Base-by-base conservation (phyloP, 2,113 vertebrate genomes). In the Brachypteracias leptosomus region DNA sequence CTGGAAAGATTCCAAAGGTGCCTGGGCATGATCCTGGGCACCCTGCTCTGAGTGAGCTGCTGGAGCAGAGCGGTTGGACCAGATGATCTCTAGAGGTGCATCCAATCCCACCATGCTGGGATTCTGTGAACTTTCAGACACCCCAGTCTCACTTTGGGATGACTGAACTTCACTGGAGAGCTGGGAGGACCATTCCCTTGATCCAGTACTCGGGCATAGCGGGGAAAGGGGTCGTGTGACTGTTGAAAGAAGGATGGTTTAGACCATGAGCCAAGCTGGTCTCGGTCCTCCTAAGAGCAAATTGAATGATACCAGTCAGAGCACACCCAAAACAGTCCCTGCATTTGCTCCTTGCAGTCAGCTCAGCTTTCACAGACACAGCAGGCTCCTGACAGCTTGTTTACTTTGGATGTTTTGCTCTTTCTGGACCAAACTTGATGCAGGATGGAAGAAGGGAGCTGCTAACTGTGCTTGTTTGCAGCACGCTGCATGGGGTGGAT, bases 301-400 rank as follows among this genome's bases (percentile, higher is more conserved):
- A n/a, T n/a, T 3, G 28, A 63, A 25, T 0, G 8, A 25, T 2
- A 6, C 0, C 0, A 72, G 35, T 17, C 26, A 19, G 22, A 55
- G 65, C 47, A 40, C 42, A 65, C 38, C 73, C 73, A 18, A 33
- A 73, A 17, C 1, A 0, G 5, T 7, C 57, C 47, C n/a, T 57
- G 16, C 47, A 5, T 38, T 33, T 51, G 54, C 67, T 82, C 40
- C 36, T 61, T 13, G 33, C 36, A 21, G 54, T 12, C 26, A 59
- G 65, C 31, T 73, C 65, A 31, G 72, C 52, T 61, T 38, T 38
- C 71, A 31, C 78, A 63, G 67, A 20, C 46, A 19, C 68, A 74
- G 61, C 35, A 68, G 47, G 19, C n/a, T 57, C 33, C 59, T 40
- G 40, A 26, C 58, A 73, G 61, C 17, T 13, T 20, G n/a, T 35